phyloP scores from a whole-genome alignment of 2,888 invertebrate species.

The Odontomyia ornata region DNA sequence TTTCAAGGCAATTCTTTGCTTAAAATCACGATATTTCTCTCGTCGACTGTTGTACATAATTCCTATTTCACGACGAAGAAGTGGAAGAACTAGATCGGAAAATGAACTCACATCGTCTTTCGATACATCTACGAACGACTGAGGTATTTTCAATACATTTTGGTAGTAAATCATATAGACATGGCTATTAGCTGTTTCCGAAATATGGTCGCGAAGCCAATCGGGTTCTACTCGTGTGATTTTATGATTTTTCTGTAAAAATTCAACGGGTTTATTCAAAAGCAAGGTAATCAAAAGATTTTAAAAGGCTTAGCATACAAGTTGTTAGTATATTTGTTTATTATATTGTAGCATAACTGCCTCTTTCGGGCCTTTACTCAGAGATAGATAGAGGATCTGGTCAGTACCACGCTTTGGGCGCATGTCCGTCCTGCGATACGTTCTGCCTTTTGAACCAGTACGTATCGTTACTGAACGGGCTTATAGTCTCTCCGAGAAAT shows the following conservation, averaged over 20 bases:
- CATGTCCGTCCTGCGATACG: too few species aligned
- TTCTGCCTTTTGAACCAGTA: too few species aligned
- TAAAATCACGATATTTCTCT: not conserved
- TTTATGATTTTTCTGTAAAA: constrained; percentile 32
- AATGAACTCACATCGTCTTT: constrained; percentile 38
- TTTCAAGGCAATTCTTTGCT: constrained; percentile 42
- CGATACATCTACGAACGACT: constrained; percentile 46
- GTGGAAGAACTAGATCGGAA: constrained; percentile 45
- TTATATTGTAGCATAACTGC: too few species aligned
- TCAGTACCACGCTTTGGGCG: too few species aligned
- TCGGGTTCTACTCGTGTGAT: constrained; percentile 16
- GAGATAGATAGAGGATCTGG: too few species aligned
- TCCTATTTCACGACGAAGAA: constrained; percentile 45
- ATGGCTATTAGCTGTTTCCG: constrained; percentile 33
- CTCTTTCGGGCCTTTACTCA: too few species aligned
- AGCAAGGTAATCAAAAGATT: too few species aligned
- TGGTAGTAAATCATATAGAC: constrained; percentile 41
- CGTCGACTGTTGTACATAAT: constrained; percentile 29
- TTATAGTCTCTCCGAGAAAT: too few species aligned
- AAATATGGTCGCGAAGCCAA: constrained; percentile 46
- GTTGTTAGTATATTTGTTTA: too few species aligned
- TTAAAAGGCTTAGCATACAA: too few species aligned
- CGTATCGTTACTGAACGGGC: too few species aligned
- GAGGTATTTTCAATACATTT: constrained; percentile 27
- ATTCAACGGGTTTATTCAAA: too few species aligned